Evolutionary conservation across 1,140 invertebrate genomes (phyloP), one percentile per base, ranked within the genome.

Genomic region (Parasteatoda tepidariorum): DNA sequence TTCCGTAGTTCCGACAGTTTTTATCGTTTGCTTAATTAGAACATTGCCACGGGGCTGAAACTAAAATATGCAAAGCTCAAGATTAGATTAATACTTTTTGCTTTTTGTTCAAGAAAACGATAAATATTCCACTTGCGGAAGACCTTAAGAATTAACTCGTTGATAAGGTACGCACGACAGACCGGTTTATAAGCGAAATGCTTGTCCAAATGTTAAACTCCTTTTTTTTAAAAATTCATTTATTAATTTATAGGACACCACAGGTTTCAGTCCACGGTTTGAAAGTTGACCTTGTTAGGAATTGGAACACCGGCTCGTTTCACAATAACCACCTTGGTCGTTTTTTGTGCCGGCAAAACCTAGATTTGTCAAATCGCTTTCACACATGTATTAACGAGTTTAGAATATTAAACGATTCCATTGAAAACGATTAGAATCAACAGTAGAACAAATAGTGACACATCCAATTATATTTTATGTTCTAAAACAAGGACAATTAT

Each of bases 271-370:
- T n/a, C 22, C 33, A 62, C 41, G 59, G 57, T n/a, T 28, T 78
- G 62, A 28, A 66, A 67, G 75, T 62, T 62, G 66, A 70, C 78
- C 78, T 82, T 82, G 78, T 82, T 82, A 61, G 24, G 55, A 82
- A 61, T 62, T 38, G 26, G 78, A 67, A 15, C 78, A 71, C 7
- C 13, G 24, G 34, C 41, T 33, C 64, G 78, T 82, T 82, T 59
- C 66, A 30, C 66, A 70, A 82, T 34, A 13, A 48, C 31, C 34
- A 71, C 78, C 78, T 82, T 71, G 67, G 31, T 71, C 66, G 54
- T 5, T 33, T 38, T n/a, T 31, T n/a, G 33, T 24, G 66, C 41
- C 61, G 3, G 26, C 11, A 24, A 64, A 64, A 30, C 22, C 48
- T 33, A 30, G 31, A 41, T 55, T 54, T 33, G 18, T 66, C 24